These are phyloP conservation scores for Labeo rohita DNA, from an alignment of 2,113 vertebrate genomes.

Conservation along the genomic window DNA sequence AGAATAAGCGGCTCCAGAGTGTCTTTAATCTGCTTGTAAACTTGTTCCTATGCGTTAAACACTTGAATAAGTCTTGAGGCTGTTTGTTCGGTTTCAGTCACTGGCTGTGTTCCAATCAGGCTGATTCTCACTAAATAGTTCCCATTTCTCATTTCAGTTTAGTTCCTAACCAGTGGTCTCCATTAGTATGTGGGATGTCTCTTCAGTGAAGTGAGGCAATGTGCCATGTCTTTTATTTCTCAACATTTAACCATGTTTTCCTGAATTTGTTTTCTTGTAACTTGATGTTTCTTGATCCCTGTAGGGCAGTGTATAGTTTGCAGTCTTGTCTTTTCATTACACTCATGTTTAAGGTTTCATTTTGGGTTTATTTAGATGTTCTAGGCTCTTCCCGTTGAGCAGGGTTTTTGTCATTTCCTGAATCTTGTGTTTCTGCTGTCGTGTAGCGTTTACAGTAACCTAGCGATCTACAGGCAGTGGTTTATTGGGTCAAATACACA, in stretches of 20 bases:
- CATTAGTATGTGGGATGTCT: neutral
- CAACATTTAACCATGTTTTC: neutral
- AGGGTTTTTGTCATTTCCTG: neutral
- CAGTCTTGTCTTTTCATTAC: neutral
- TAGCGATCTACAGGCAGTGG: neutral
- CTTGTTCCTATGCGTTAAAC: neutral
- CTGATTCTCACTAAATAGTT: neutral
- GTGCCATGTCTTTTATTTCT: too few relatives aligned
- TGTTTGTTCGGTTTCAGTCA: neutral
- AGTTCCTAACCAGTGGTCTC: neutral
- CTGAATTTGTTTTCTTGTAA: neutral
- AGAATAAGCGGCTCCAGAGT: neutral
- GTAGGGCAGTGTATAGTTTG: neutral
- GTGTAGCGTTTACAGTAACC: constrained; percentile 26
- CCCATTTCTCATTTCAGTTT: neutral
- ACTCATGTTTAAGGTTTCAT: neutral
- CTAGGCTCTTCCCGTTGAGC: neutral
- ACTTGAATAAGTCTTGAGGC: neutral
- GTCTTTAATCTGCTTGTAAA: constrained; percentile 9
- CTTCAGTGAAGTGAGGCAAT: constrained; percentile 9
- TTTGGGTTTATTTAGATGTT: neutral
- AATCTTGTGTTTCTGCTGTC: neutral
- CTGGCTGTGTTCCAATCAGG: neutral
- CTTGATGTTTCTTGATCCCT: neutral
- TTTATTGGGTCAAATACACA: neutral